Conservation (phyloP, 2,888 invertebrate species). For the Limnephilus rhombicus region DNA sequence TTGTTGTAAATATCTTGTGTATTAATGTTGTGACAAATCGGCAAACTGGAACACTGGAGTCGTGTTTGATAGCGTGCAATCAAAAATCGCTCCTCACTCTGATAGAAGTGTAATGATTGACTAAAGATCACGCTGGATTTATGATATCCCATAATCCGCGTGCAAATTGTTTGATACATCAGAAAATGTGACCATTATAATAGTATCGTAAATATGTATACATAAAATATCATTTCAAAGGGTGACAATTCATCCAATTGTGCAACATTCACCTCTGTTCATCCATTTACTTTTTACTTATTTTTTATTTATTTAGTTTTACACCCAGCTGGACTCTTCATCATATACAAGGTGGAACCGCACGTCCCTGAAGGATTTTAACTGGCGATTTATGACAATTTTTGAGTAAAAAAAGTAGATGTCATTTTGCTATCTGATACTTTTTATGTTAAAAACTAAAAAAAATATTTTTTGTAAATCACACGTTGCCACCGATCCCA, state of each 20-base stretch:
- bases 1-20: not conserved
- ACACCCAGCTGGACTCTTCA: too few species aligned
- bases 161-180: not conserved
- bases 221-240: not conserved
- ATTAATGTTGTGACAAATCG: conserved; percentile 26
- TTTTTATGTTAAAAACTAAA: too few species aligned
- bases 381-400: too few species aligned
- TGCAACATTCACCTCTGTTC: too few species aligned
- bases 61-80: not conserved
- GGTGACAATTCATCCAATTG: not conserved
- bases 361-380: too few species aligned
- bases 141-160: not conserved
- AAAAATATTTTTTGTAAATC: too few species aligned
- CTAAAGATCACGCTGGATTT: not conserved
- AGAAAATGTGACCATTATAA: not conserved
- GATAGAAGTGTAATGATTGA: not conserved
- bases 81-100: not conserved
- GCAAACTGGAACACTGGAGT: conserved; percentile 20
- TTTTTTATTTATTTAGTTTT: too few species aligned
- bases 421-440: too few species aligned
- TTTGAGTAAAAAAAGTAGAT: too few species aligned
- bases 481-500: too few species aligned
- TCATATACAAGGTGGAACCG: too few species aligned
- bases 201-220: not conserved
- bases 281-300: too few species aligned